These are phyloP conservation scores for Zoanthus solanderi DNA, from an alignment of 92 coral and sea anemone species.

Conservation along the genomic window DNA sequence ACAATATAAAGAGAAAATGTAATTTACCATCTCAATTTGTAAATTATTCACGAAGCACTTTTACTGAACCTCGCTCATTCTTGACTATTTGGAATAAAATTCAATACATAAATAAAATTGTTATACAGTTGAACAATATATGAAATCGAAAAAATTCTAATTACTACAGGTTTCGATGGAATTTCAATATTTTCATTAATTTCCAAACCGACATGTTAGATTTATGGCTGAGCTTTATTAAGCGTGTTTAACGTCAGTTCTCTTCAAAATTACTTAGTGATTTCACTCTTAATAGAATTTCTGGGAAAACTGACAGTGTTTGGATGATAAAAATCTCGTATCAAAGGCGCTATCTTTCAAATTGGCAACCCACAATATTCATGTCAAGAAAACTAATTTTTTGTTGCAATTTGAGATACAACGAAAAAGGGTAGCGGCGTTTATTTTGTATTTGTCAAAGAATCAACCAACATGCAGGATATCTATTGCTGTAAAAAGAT, in stretches of 20 bases:
- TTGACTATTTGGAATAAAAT: not conserved
- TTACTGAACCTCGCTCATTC: not conserved
- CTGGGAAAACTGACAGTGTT: constrained; percentile 23
- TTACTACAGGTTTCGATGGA: not conserved
- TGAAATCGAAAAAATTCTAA: not conserved
- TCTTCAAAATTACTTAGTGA: constrained; percentile 23
- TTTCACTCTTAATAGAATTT: constrained; percentile 19
- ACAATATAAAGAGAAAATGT: not conserved
- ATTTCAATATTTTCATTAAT: not conserved
- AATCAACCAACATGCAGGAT: not conserved
- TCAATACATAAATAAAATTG: not conserved
- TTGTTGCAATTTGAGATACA: not conserved
- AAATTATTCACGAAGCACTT: constrained; percentile 8
- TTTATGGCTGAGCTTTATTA: not conserved
- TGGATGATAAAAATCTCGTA: constrained; percentile 23
- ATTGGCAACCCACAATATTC: not conserved
- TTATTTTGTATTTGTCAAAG: not conserved
- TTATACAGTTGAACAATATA: not conserved
- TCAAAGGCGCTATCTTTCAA: constrained; percentile 28
- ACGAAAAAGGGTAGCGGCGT: not conserved
- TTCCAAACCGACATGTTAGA: not conserved
- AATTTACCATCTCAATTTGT: not conserved
- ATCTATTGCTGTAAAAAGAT: constrained; percentile 39
- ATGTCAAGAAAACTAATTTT: not conserved
- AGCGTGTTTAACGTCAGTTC: not conserved